Conservation (phyloP, 2,113 vertebrate species). For the Osmerus mordax region DNA sequence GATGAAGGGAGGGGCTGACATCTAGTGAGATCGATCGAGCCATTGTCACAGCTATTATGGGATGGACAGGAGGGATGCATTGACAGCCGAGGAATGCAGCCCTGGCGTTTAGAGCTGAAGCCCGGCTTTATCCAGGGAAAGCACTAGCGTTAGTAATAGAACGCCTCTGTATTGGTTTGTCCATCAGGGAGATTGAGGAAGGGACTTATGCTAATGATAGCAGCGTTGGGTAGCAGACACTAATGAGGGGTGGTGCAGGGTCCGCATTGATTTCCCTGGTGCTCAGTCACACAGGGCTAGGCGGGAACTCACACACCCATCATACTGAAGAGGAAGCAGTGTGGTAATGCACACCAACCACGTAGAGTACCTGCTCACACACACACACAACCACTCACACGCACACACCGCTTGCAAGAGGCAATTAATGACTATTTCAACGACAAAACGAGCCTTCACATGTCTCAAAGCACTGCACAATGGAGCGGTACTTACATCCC, state of each 20-base stretch:
- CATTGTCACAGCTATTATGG: no score
- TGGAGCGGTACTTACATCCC: no score
- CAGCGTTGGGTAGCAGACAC: slow-evolving; percentile 23
- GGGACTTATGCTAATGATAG: slow-evolving; percentile 45
- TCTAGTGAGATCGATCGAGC: slow-evolving; percentile 19
- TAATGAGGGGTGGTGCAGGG: slow-evolving; percentile 24
- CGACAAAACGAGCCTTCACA: no score
- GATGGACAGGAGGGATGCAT: slow-evolving; percentile 9
- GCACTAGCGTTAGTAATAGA: not conserved
- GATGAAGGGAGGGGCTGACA: not conserved
- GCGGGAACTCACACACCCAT: slow-evolving; percentile 8
- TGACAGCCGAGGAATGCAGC: slow-evolving; percentile 31
- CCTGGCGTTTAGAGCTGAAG: not conserved
- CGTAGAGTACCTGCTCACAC: no score
- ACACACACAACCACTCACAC: no score
- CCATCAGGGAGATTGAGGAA: slow-evolving; percentile 40
- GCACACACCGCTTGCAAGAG: no score
- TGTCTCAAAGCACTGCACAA: no score
- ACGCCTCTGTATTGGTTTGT: slow-evolving; percentile 4
- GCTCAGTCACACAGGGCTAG: not conserved
- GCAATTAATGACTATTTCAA: no score
- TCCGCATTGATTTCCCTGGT: slow-evolving; percentile 14
- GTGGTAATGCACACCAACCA: not conserved
- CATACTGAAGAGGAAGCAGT: slow-evolving; percentile 3
- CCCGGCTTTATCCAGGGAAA: not conserved